Evolutionary conservation across 1,140 invertebrate genomes (phyloP), one percentile per base, ranked within the genome.

Genomic region (Nixonia krombeini): DNA sequence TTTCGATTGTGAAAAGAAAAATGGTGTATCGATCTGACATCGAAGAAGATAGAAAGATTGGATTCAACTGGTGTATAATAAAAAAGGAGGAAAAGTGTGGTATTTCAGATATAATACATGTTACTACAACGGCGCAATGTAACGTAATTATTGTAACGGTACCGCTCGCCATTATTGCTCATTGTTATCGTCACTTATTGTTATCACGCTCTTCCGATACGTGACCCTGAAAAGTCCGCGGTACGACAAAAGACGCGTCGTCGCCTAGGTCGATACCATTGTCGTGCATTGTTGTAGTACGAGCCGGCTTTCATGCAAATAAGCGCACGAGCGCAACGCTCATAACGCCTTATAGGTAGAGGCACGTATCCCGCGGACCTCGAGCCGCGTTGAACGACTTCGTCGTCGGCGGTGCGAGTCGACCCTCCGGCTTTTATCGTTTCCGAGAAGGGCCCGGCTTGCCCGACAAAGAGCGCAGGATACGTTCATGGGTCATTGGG

Each of bases 401-500:
- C 12, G 21, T 17, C 12, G 25, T 15, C 18, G 23, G 44, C 44
- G 26, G 25, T 26, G 35, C 50, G 46, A n/a, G n/a, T n/a, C 38
- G 55, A 56, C 50, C 64, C 57, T 67, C 40, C 46, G 52, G 40
- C 52, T 68, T 62, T 63, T 58, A 69, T 69, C 45, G 51, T 25
- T 64, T 59, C 59, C 46, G 40, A 59, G 59, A 69, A 64, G 55
- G 59, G 18, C 41, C 55, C 47, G 45, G 47, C n/a, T 50, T 29
- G 23, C 31, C 33, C 33, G 26, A 25, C 25, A 63, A 63, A 58
- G 51, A 53, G 40, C 31, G 29, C 55, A 56, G 17, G 25, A 57
- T 52, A n/a, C n/a, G 49, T 52, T 52, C 44, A 50, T 57, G 40
- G 47, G 47, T 49, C 57, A 15, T 12, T 29, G 16, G 31, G 41